Percentiles rank a stretch among this genome's conserved stretches.
phyloP scores from a whole-genome alignment of 2,113 vertebrate genomes.

The Mesocricetus auratus region DNA sequence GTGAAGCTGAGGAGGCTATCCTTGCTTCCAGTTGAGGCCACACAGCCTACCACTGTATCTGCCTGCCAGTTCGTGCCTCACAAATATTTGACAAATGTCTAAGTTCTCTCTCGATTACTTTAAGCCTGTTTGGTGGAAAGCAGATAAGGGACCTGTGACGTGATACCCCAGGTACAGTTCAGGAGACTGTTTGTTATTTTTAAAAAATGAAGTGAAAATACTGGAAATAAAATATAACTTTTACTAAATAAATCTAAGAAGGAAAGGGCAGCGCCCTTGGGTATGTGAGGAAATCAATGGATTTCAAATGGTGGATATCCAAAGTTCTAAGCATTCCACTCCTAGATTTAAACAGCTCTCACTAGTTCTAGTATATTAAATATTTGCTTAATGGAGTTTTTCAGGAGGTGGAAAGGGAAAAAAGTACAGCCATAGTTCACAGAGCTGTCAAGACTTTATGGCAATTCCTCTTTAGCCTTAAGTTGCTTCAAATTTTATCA shows the following conservation, averaged over 20 bases:
- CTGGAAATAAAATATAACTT: slow-evolving; percentile 34
- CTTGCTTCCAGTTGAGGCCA: background rate
- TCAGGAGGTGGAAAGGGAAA: background rate
- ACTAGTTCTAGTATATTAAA: background rate
- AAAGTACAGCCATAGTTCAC: background rate
- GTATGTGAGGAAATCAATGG: background rate
- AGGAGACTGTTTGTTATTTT: slow-evolving; percentile 44
- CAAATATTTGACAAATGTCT: slow-evolving; percentile 36
- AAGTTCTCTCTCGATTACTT: slow-evolving; percentile 36
- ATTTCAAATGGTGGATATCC: background rate
- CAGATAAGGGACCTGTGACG: slow-evolving; percentile 36
- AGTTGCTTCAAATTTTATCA: slow-evolving; percentile 22
- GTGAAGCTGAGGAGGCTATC: background rate
- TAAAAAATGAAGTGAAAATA: background rate
- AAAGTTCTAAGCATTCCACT: slow-evolving; percentile 25
- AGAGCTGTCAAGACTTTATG: background rate
- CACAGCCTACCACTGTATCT: slow-evolving; percentile 5
- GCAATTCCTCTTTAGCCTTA: background rate
- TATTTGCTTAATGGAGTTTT: slow-evolving; percentile 2
- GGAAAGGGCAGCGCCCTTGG: slow-evolving; percentile 8
- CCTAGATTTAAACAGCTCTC: slow-evolving; percentile 25
- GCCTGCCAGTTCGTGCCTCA: background rate
- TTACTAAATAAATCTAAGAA: background rate
- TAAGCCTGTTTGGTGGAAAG: slow-evolving; percentile 42
- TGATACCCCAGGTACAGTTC: slow-evolving; percentile 9